A percentile compares a stretch with the other conserved stretches of the same genome.
Conservation (phyloP, 2,797 vertebrate species). For the Anisognathus igniventris region DNA sequence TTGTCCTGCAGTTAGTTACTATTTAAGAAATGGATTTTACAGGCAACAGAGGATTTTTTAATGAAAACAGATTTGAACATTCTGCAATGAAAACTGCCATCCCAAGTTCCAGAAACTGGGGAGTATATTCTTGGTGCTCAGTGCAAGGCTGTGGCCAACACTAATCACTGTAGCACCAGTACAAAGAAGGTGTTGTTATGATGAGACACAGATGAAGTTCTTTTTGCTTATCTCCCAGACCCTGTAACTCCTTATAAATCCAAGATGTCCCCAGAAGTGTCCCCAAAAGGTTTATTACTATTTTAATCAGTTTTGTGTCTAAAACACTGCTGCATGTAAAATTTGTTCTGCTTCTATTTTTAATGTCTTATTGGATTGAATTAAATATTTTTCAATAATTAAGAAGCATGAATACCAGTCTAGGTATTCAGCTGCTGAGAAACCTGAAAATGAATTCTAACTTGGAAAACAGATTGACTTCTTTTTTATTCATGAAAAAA, state of each 20-base stretch:
- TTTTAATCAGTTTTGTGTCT: not conserved
- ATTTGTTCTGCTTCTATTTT: not conserved
- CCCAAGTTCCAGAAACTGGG: not conserved
- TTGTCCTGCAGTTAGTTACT: not conserved
- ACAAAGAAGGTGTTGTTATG: not conserved
- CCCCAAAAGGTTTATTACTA: not conserved
- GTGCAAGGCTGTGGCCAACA: not conserved
- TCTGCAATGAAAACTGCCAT: not conserved
- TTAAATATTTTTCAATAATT: conserved; percentile 4
- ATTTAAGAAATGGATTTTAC: not conserved
- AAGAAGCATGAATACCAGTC: not conserved
- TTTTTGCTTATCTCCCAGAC: not conserved
- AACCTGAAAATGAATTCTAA: not conserved
- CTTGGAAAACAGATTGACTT: not conserved
- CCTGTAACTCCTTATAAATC: not conserved
- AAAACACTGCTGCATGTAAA: not conserved
- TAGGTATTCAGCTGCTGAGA: not conserved
- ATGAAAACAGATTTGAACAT: not conserved
- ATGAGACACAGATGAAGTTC: not conserved
- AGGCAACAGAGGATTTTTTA: not conserved
- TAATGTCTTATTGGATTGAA: not conserved
- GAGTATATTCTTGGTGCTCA: not conserved
- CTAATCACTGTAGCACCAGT: not conserved
- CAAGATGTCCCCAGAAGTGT: not conserved
- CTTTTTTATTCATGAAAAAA: not conserved